Base-by-base conservation (phyloP, 1,140 invertebrate species). In the Mactra quadrangularis region DNA sequence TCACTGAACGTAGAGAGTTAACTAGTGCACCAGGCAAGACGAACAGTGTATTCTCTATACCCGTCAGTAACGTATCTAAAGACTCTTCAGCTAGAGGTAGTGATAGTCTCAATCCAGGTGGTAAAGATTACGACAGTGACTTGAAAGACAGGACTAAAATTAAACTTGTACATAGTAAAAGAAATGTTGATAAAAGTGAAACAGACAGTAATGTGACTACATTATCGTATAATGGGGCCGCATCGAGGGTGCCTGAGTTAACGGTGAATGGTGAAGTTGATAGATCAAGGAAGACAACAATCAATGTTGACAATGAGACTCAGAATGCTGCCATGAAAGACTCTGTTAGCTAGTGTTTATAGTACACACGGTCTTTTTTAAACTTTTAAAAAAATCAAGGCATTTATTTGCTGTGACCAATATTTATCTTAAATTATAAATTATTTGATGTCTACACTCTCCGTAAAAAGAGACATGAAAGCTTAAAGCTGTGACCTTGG, bases 1-100 rank as follows among this genome's bases (percentile, higher is more conserved):
- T 96, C 74, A 50, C 81, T 13, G 85, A 87, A 81, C 57, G 85
- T 60, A 38, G 19, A 22, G 41, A 74, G 60, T 19, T 81, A 19
- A 47, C 55, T 9, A 38, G 55, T 60, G 31, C 4, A 35, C 33
- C 53, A 29, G 64, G 64, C 47, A 50, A 68, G 47, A 31, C 64
- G 15, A 19, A 50, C 29, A 68, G 64, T 50, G 64, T 68, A 33
- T 50, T 17, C 25, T 68, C 64, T 25, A 29, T 57, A 31, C 70
- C 70, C 2, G 70, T 72, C 0, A 72, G 50, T 55, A 22, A 47
- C 55, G 52, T 55, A 22, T 72, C 70, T 11, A 57, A 35, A n/a
- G 70, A 72, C 70, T 38, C 70, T 3, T 38, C 29, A 3, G 50
- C 50, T 22, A 27, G 35, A 0, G 35, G 50, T 72, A 41, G 45